Base-by-base conservation (phyloP, 2,888 invertebrate species). In the Melanotus villosus region DNA sequence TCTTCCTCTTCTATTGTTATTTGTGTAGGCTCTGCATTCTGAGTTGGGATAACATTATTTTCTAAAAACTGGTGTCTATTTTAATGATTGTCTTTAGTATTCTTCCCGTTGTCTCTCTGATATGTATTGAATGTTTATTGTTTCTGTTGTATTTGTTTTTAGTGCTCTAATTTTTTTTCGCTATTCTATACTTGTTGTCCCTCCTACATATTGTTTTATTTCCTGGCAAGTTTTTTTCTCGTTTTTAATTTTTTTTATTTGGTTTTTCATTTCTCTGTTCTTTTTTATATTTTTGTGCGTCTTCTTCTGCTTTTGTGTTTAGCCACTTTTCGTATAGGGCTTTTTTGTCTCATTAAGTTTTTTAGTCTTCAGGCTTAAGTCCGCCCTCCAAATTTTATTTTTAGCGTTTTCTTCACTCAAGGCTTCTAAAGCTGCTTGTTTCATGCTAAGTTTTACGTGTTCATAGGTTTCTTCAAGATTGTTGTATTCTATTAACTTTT, bases 1-100 rank as follows among this genome's bases (percentile, higher is more conserved):
- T 38, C 14, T 38, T 38, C 38, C 38, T 38, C 38, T 38, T 38
- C n/a, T 38, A 38, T 38, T 14, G 38, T 38, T 14, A 38, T 38
- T 38, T 38, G 38, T 38, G 38, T 38, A 38, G 38, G 38, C 10
- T 6, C 38, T n/a, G 38, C 10, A 38, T 38, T 38, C 38, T 38
- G 14, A 4, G 38, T 38, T 38, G 38, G 4, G 10, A 14, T 10
- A n/a, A 38, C 10, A 38, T 38, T 38, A 38, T 38, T 38, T 38
- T 38, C 38, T 38, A 38, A 38, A 38, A 38, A 38, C 38, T 38
- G 38, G 3, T 10, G 38, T 38, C 38, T 12, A 14, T 38, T 32
- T 32, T 10, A 38, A 38, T 38, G 5, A 38, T 38, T 38, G 5
- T 38, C 14, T n/a, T 3, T 38, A 38, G 14, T 38, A 38, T 38